Evolutionary conservation across 2,797 vertebrate species (phyloP), one percentile per base, ranked within the genome.

Genomic region (Scyliorhinus canicula): DNA sequence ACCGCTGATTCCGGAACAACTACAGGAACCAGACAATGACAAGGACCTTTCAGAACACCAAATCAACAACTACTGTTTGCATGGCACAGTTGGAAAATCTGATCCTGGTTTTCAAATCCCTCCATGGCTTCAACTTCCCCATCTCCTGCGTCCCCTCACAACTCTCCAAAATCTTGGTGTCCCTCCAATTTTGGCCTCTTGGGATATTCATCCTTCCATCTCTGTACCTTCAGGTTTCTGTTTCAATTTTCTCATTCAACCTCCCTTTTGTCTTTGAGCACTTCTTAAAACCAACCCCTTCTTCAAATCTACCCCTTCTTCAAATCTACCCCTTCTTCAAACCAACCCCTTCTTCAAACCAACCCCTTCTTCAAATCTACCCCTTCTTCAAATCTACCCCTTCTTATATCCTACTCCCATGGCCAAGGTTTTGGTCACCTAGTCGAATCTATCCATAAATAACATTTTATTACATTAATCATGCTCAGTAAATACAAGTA

Each of bases 1-100:
- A 99, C 90, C 99, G 98, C 98, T 99, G 99, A 97, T 99, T 99
- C 96, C 99, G 97, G 52, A 98, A 97, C 95, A 99, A 96, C 99
- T 99, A 96, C 63, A 96, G 96, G 95, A 67, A 65, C 44, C 77
- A 95, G 26, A 95, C 40, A 74, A 79, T 4, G 50, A 95, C 95
- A 95, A 93, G 1, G 95, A 24, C 63, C 8, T 82, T 90, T 96
- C 95, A 95, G 82, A 74, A 95, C 63, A 95, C 35, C 31, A 35
- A 44, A 40, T 40, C 21, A 91, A 24, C 63, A 63, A 44, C 88
- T 44, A 21, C 9, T 24, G 21, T 2, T 26, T 65, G 19, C 7
- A 44, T 65, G 24, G n/a, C 8, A 24, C n/a, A 44, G 19, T 21
- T 26, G 47, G 47, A 82, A 65, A 90, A 8, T 26, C 88, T 91